Conservation (phyloP, 2,888 invertebrate species). For the Agelastica alni region DNA sequence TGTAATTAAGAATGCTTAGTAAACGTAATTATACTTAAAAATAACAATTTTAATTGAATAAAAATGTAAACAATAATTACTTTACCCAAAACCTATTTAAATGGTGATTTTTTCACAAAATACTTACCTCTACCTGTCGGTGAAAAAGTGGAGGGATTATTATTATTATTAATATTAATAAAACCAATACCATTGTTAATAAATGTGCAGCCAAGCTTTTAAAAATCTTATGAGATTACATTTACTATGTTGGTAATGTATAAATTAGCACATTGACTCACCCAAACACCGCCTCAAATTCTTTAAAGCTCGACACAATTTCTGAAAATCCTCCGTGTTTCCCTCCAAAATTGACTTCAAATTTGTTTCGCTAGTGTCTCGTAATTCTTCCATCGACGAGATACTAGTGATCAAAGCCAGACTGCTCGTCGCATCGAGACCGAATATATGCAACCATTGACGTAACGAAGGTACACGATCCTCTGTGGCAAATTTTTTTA, state of each 20-base stretch:
- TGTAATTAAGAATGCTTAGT: too few relatives aligned
- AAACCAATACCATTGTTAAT: too few relatives aligned
- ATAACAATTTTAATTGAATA: too few relatives aligned
- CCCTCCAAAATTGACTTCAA: slow-evolving; percentile 73
- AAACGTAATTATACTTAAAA: too few relatives aligned
- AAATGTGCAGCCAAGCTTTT: too few relatives aligned
- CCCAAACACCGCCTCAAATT: slow-evolving; percentile 86
- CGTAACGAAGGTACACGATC: slow-evolving; percentile 79
- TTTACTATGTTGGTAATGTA: background rate
- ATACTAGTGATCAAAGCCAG: slow-evolving; percentile 75
- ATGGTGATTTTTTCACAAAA: too few relatives aligned
- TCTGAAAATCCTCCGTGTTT: slow-evolving; percentile 82
- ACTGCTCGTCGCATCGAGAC: slow-evolving; percentile 73
- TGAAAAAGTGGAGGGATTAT: too few relatives aligned
- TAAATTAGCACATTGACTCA: too few relatives aligned
- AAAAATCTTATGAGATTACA: background rate
- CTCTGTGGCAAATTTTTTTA: slow-evolving; percentile 67
- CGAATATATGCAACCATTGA: slow-evolving; percentile 93
- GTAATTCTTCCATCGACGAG: slow-evolving; percentile 77
- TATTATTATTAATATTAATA: too few relatives aligned
- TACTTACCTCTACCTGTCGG: too few relatives aligned
- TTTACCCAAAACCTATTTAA: too few relatives aligned
- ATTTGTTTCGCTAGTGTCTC: slow-evolving; percentile 84
- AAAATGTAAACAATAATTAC: too few relatives aligned
- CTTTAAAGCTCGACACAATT: slow-evolving; percentile 81